Base-by-base conservation (phyloP, 2,113 vertebrate genomes). In the Paralichthys olivaceus region DNA sequence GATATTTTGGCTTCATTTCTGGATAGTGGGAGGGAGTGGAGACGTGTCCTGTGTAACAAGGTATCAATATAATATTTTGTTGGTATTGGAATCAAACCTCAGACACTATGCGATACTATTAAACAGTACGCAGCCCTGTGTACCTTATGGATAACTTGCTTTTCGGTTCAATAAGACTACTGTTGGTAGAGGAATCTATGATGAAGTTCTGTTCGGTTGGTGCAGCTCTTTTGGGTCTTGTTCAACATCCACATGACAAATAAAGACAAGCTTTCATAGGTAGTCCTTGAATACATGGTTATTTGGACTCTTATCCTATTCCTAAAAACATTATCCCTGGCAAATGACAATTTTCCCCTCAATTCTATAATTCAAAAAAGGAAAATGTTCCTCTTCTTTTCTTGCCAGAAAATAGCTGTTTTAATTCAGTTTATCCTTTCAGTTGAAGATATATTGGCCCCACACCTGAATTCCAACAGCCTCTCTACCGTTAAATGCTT, bases 371-470 rank as follows among this genome's bases (percentile, higher is more conserved):
- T 40, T 28, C 4, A 34, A 53, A 55, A 1, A 37, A 37, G 14
- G 4, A 53, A 26, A 61, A 26, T 53, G 7, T 54, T 55, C 47
- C 56, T 40, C 28, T 17, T 3, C 17, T 17, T 0, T 19, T 37
- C 2, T 14, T 34, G 34, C 51, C n/a, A 49, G 40, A 40, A 64
- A 65, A n/a, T 1, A 7, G 22, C 5, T 2, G 23, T 56, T 56
- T 61, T 49, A 61, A 26, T 37, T 58, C 29, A 22, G 61, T 58
- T 66, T 29, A 40, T 54, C 20, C 9, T 17, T 51, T 54, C 28
- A 61, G 23, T 14, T 43, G 32, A 72, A 55, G 68, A 72, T 22
- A 26, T 26, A 26, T 43, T 63, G 74, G 63, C 57, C 22, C 32
- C 2, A 80, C 64, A 34, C 43, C 66, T 53, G 23, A 11, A 32